phyloP scores from a whole-genome alignment of 2,888 invertebrate genomes.

The Barypeithes pellucidus region DNA sequence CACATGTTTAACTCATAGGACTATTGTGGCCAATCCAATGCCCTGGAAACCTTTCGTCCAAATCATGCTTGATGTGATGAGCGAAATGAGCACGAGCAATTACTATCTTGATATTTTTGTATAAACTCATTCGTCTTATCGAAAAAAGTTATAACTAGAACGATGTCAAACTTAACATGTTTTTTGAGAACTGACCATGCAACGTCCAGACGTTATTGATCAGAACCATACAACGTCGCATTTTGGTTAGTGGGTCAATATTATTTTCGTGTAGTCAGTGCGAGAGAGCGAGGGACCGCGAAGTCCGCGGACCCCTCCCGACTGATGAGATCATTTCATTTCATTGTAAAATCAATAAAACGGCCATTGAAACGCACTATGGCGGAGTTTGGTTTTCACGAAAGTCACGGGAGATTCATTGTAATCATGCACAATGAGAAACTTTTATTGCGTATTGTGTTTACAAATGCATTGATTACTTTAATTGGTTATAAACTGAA shows the following conservation, averaged over 20 bases:
- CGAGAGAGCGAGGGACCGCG: constrained; percentile 15
- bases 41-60: too few species aligned
- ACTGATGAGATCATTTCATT: constrained; percentile 30
- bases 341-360: constrained; percentile 33
- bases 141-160: too few species aligned
- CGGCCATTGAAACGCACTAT: constrained; percentile 15
- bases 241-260: constrained; percentile 41
- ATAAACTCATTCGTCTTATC: too few species aligned
- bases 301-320: constrained; percentile 18
- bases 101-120: too few species aligned
- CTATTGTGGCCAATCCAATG: too few species aligned
- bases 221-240: constrained; percentile 6
- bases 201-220: constrained; percentile 29
- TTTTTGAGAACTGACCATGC: neutral
- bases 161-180: too few species aligned
- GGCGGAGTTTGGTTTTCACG: neutral
- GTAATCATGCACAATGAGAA: neutral
- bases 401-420: neutral
- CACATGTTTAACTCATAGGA: too few species aligned
- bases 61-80: too few species aligned
- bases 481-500: neutral
- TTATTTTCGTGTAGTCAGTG: constrained; percentile 25
- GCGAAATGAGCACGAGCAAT: too few species aligned
- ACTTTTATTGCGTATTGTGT: neutral
- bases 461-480: neutral